phyloP scores from a whole-genome alignment of 2,888 invertebrate species.

The Drosophila formosana region DNA sequence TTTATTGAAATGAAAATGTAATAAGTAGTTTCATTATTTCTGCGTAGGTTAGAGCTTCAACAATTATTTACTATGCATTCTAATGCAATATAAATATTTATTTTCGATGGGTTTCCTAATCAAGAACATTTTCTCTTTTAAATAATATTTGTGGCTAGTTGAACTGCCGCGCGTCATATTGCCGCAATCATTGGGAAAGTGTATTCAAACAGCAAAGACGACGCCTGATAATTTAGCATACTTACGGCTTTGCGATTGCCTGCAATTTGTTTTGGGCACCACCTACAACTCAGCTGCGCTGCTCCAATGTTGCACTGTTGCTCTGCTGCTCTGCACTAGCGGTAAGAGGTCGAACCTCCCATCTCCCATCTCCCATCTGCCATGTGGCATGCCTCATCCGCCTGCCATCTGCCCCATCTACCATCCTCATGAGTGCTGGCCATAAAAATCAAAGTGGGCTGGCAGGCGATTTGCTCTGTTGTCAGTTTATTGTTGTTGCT shows the following conservation, averaged over 20 bases:
- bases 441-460: slow-evolving; percentile 80
- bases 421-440: slow-evolving; percentile 58
- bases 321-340: slow-evolving; percentile 40
- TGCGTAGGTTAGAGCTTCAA: too few species aligned
- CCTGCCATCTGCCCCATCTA: slow-evolving; percentile 18
- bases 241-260: slow-evolving; percentile 74
- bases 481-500: slow-evolving; percentile 59
- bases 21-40: too few species aligned
- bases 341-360: slow-evolving; percentile 64
- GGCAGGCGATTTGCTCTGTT: slow-evolving; percentile 73
- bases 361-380: slow-evolving; percentile 5
- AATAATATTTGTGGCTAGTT: neutral
- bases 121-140: too few species aligned
- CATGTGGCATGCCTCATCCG: neutral
- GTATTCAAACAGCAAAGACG: slow-evolving; percentile 60
- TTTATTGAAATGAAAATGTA: too few species aligned
- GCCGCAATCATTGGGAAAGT: slow-evolving; percentile 12
- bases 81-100: too few species aligned
- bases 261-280: slow-evolving; percentile 77
- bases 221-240: slow-evolving; percentile 77
- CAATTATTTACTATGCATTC: too few species aligned
- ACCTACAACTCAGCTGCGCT: slow-evolving; percentile 63
- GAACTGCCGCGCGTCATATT: slow-evolving; percentile 5
- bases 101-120: too few species aligned
- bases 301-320: slow-evolving; percentile 18